phyloP scores from a whole-genome alignment of 2,888 invertebrate genomes.

The Eupithecia subumbrata region DNA sequence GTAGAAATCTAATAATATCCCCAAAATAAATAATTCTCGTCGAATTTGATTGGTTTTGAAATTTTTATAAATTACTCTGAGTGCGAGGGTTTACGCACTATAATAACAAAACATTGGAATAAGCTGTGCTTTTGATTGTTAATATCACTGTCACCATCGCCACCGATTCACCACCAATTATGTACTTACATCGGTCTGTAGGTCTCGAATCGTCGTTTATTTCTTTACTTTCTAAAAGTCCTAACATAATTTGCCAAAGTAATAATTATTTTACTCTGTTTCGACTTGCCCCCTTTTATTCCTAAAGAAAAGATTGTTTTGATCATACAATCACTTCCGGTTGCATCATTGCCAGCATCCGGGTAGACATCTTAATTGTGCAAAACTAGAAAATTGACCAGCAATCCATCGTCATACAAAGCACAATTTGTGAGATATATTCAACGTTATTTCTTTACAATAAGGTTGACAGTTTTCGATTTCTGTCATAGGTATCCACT shows the following conservation, averaged over 20 bases:
- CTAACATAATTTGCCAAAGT: background rate
- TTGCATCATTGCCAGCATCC: constrained; percentile 46
- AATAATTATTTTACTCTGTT: background rate
- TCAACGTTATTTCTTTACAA: background rate
- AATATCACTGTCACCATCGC: background rate
- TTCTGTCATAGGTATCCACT: constrained; percentile 12
- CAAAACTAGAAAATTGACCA: constrained; percentile 56
- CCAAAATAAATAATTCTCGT: too few species aligned
- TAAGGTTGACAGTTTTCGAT: constrained; percentile 8
- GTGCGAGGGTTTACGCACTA: too few species aligned
- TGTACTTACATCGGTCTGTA: background rate
- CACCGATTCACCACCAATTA: background rate
- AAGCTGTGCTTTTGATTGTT: background rate
- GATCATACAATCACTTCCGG: constrained; percentile 10
- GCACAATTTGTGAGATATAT: background rate
- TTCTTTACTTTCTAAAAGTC: background rate
- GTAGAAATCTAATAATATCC: background rate
- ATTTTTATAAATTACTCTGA: too few species aligned
- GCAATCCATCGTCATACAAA: constrained; percentile 28
- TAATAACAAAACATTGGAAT: too few species aligned
- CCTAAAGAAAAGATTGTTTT: background rate
- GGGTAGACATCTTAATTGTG: constrained; percentile 56
- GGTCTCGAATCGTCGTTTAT: background rate
- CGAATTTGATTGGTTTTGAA: too few species aligned
- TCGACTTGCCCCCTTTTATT: background rate